A percentile compares a stretch with the other conserved stretches of the same genome.
phyloP scores from a whole-genome alignment of 2,113 vertebrate genomes.

The Tyrannus savana region DNA sequence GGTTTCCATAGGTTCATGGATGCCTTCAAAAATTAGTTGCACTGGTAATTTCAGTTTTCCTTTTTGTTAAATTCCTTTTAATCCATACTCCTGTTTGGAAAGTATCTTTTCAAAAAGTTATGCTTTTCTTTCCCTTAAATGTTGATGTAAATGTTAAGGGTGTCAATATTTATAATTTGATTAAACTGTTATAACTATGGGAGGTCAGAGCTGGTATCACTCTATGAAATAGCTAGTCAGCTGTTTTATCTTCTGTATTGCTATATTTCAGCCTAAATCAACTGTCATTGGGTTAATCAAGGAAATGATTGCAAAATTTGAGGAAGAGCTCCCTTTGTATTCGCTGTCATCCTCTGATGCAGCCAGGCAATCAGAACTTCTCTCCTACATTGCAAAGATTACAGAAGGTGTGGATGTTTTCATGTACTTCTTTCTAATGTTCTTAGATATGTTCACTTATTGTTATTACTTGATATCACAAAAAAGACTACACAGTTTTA shows the following conservation, averaged over 20 bases:
- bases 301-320: constrained; percentile 93
- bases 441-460: neutral
- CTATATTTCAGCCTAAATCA: constrained; percentile 86
- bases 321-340: constrained; percentile 89
- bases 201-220: neutral
- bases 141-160: neutral
- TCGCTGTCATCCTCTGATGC: constrained; percentile 74
- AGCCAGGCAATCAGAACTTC: constrained; percentile 82
- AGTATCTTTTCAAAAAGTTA: neutral
- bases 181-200: neutral
- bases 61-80: neutral
- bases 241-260: constrained; percentile 2
- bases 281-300: constrained; percentile 82
- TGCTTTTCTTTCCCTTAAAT: neutral
- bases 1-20: neutral
- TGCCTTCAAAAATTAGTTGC: neutral
- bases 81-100: neutral
- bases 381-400: constrained; percentile 85
- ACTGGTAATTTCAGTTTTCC: neutral
- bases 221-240: neutral
- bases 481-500: neutral
- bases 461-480: neutral
- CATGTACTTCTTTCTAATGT: neutral
- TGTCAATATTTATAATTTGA: neutral
- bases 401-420: constrained; percentile 79